Evolutionary conservation across 2,888 invertebrate species (phyloP).

Genomic region (Aphodius sticticus): DNA sequence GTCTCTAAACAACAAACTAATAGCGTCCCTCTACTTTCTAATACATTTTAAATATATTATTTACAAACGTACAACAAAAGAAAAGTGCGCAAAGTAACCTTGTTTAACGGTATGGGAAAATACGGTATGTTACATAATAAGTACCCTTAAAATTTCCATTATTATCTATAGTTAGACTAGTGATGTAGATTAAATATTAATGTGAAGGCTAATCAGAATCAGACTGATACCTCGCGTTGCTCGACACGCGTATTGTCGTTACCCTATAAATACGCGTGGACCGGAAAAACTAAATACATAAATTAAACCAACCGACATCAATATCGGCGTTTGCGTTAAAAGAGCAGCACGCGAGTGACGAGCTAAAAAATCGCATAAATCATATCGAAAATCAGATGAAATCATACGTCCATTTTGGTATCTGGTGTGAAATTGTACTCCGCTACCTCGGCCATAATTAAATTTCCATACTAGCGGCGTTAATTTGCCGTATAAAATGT

Average conservation of each 20-base stretch:
- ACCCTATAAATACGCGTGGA: background rate
- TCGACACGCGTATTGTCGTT: background rate
- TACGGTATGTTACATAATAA: no score
- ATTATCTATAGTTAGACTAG: no score
- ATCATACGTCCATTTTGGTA: background rate
- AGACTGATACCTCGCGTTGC: background rate
- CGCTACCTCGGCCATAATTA: conserved; percentile 12
- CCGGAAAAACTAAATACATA: background rate
- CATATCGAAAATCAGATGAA: background rate
- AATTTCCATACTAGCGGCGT: conserved; percentile 28
- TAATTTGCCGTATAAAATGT: conserved; percentile 22
- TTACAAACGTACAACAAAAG: no score
- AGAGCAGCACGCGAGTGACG: background rate
- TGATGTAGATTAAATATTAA: background rate
- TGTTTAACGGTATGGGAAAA: no score
- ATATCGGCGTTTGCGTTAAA: background rate
- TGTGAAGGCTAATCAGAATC: background rate
- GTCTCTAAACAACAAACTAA: no score
- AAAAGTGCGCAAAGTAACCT: no score
- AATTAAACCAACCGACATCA: background rate
- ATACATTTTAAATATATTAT: no score
- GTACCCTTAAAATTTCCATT: no score
- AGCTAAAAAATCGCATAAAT: background rate
- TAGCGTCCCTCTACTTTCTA: no score
- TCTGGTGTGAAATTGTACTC: background rate